Evolutionary conservation across 2,797 vertebrate genomes (phyloP), one percentile per base, ranked within the genome.

Genomic region (Gallinago stenura): DNA sequence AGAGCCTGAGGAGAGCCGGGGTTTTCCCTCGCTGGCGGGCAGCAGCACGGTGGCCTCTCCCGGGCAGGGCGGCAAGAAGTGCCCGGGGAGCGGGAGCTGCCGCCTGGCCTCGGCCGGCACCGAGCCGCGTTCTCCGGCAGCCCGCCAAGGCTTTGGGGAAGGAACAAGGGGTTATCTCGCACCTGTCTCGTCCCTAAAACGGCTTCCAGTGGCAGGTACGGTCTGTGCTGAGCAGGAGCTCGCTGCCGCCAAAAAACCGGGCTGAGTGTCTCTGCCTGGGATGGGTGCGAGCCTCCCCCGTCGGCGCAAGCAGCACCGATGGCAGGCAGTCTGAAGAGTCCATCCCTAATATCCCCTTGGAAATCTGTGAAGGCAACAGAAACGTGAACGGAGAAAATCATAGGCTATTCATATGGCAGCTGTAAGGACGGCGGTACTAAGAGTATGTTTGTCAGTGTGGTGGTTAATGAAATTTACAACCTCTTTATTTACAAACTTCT

Each of bases 351-450:
- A 21, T 68, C 15, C 25, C 2, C 33, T 15, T 69, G 41, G 53
- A 80, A 45, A 30, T 70, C 43, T 48, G 31, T 19, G 28, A 78
- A 51, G 41, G 22, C 33, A 10, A 9, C 7, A n/a, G 41, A 71
- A 65, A 18, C 2, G 0, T 28, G 33, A 87, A 8, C 0, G 0
- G 30, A 75, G 64, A 64, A 41, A 35, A 41, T 71, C 15, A 43
- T 28, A 10, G 58, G 2, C 22, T 53, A 4, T 41, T 5, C 12
- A 4, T 41, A 5, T 35, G 25, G 10, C 16, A 22, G 30, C 25
- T 46, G 3, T 70, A 31, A 51, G 35, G 37, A 26, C 33, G 24
- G 7, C 9, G 14, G 26, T 46, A 5, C 37, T 22, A 7, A 12
- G 6, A 12, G 8, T n/a, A 12, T 20, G 5, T 51, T 66, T 56